phyloP scores from a whole-genome alignment of 2,797 vertebrate genomes.

The Macropodus opercularis region DNA sequence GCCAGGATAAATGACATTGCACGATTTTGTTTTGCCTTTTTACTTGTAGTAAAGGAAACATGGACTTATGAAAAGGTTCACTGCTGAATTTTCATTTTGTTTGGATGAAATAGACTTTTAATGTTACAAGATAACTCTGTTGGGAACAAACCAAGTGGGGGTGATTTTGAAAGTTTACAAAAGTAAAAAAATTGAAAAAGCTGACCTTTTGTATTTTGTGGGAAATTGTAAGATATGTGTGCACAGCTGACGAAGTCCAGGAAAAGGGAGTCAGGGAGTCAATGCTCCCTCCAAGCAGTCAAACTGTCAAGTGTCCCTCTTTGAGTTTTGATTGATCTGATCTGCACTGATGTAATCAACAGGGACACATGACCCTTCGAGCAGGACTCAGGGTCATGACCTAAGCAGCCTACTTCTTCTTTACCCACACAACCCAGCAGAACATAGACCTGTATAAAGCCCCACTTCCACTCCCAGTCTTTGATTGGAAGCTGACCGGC shows the following conservation, averaged over 20 bases:
- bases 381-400: slow-evolving; percentile 33
- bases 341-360: slow-evolving; percentile 58
- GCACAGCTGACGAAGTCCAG: slow-evolving; percentile 9
- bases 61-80: background rate
- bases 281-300: slow-evolving; percentile 59
- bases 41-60: slow-evolving; percentile 9
- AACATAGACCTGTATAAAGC: slow-evolving; percentile 8
- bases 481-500: slow-evolving; percentile 43
- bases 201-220: slow-evolving; percentile 19
- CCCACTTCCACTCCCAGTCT: slow-evolving; percentile 22
- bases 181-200: slow-evolving; percentile 17
- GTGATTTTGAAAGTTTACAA: slow-evolving; percentile 19
- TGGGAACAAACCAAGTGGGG: too few species aligned
- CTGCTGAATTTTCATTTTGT: background rate
- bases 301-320: slow-evolving; percentile 66
- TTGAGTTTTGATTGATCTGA: slow-evolving; percentile 32
- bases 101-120: background rate
- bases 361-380: slow-evolving; percentile 48
- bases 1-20: slow-evolving; percentile 3
- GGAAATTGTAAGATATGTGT: slow-evolving; percentile 20
- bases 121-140: slow-evolving; percentile 11
- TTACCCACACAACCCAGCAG: slow-evolving; percentile 24
- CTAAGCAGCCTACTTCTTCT: slow-evolving; percentile 17
- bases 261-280: slow-evolving; percentile 29
- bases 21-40: slow-evolving; percentile 26